Base-by-base conservation (phyloP, 1,140 invertebrate genomes). In the Teleogryllus occipitalis region DNA sequence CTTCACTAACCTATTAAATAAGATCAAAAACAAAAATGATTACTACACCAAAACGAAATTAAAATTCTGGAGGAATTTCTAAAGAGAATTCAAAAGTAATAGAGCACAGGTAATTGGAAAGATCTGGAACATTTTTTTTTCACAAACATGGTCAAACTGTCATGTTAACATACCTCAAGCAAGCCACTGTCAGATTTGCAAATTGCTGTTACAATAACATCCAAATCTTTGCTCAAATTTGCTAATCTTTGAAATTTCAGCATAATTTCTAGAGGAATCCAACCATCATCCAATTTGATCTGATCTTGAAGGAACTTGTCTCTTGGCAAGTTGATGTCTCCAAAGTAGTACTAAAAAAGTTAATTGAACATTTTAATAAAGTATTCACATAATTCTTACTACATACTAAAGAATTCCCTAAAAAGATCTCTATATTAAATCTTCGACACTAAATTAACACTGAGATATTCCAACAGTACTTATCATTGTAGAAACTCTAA, bases 271-370 rank as follows among this genome's bases (percentile, higher is more conserved):
- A 98, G 84, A 4, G 95, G 90, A 46, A 99, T 89, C 97, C 96
- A 98, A 10, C 97, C 97, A 83, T 97, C 92, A 82, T 97, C 93
- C 81, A 93, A 86, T 83, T 92, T 93, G 3, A 95, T 90, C 86
- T 97, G 92, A 81, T 95, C 92, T 81, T 91, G 91, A 6, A 98
- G 87, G 84, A 98, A 98, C 84, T 96, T 97, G 84, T 99, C 97
- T 81, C 91, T 90, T 8, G 92, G 91, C 74, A 98, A 89, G 86
- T 98, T 99, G 7, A 94, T 90, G 85, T 99, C 94, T 79, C 97
- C 90, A 86, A 94, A 94, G 81, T 94, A 94, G 82, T 92, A 94
- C 91, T 94, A 82, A 80, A 89, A 87, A 83, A 82, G 74, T 82
- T 84, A 83, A 79, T 18, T 18, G 39, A 18, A 39, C 27, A 2